Percentiles rank a stretch among this genome's conserved stretches.
These are phyloP conservation scores for Isaurus tuberculatus DNA, from an alignment of 92 coral and sea anemone species.

Conservation along the genomic window DNA sequence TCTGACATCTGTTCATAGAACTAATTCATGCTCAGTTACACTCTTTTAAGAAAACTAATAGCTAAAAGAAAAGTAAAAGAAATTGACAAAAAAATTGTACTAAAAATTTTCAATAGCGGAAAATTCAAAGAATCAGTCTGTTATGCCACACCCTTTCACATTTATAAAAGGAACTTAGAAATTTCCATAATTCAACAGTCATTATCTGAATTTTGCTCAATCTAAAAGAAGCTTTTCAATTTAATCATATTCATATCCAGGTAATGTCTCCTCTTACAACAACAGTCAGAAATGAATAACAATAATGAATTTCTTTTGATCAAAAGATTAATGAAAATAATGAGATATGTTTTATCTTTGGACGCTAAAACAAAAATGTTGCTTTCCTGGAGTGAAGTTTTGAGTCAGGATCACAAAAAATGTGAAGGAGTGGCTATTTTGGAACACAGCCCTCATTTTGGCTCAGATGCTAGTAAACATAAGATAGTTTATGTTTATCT, in stretches of 20 bases:
- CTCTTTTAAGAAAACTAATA: neutral
- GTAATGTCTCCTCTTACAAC: conserved; percentile 25
- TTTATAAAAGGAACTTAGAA: neutral
- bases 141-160: conserved; percentile 2
- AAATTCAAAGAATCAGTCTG: neutral
- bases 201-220: neutral
- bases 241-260: conserved; percentile 36
- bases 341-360: neutral
- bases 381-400: conserved; percentile 5
- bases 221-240: conserved; percentile 20
- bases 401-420: conserved; percentile 23
- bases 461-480: conserved; percentile 11
- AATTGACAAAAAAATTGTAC: neutral
- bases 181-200: neutral
- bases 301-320: conserved; percentile 1
- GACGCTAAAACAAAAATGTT: neutral
- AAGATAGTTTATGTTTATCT: conserved; percentile 9
- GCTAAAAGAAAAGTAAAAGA: neutral
- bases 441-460: neutral
- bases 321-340: conserved; percentile 29
- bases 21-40: neutral
- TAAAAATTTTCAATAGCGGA: neutral
- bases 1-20: neutral
- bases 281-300: conserved; percentile 38
- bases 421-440: neutral